Evolutionary conservation across 2,888 invertebrate genomes (phyloP).

Genomic region (Euzetes globulus): DNA sequence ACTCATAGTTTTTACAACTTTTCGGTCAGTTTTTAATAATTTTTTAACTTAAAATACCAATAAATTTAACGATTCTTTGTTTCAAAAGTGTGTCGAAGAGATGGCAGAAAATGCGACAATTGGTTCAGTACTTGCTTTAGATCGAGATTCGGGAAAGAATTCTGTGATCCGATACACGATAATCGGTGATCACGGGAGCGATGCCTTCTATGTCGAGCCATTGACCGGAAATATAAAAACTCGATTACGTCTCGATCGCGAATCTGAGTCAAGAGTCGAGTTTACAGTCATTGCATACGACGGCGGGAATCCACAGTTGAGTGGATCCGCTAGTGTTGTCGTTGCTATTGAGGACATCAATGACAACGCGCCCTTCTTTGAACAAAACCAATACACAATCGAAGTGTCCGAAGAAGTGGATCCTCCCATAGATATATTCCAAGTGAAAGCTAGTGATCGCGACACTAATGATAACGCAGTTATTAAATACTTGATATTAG

Average conservation of each 20-base stretch:
- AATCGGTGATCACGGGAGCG: constrained; percentile 48
- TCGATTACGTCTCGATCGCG: constrained; percentile 41
- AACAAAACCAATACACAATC: constrained; percentile 41
- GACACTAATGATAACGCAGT: constrained; percentile 74
- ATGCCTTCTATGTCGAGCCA: constrained; percentile 42
- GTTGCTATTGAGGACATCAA: constrained; percentile 77
- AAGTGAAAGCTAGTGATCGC: constrained; percentile 59
- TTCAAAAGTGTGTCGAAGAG: constrained; percentile 40
- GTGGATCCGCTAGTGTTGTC: constrained; percentile 42
- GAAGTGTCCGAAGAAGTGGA: constrained; percentile 42
- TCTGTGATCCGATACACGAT: constrained; percentile 72
- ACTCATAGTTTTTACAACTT: constrained; percentile 43
- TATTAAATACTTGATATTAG: constrained; percentile 56
- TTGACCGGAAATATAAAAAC: constrained; percentile 40
- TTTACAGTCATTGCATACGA: constrained; percentile 42
- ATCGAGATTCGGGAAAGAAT: constrained; percentile 66
- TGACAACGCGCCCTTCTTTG: constrained; percentile 72
- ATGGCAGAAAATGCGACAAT: constrained; percentile 41
- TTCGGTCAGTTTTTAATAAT: constrained; percentile 35
- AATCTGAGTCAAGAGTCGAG: constrained; percentile 41
- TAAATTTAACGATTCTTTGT: neutral
- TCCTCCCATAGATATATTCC: constrained; percentile 42
- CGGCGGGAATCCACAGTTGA: constrained; percentile 43
- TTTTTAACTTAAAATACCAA: neutral
- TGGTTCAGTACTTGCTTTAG: constrained; percentile 53